phyloP scores from a whole-genome alignment of 2,797 vertebrate genomes.

The Halcyon smyrnensis region DNA sequence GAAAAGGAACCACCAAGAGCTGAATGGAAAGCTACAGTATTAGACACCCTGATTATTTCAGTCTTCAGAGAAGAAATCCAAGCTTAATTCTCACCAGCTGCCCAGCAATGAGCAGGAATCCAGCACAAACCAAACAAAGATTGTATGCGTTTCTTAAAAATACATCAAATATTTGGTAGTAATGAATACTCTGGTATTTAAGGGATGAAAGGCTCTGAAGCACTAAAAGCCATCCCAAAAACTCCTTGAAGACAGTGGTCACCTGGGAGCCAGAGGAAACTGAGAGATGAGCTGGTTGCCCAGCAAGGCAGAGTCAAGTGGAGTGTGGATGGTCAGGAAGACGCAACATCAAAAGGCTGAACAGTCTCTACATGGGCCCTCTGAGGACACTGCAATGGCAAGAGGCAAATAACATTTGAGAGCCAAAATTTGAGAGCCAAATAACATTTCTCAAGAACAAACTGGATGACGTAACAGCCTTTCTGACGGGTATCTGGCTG shows the following conservation, averaged over 20 bases:
- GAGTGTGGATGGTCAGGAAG: neutral
- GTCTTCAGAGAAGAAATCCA: neutral
- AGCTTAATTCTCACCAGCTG: neutral
- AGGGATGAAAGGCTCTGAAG: neutral
- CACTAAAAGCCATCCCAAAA: neutral
- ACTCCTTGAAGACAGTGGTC: neutral
- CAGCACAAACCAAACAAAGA: neutral
- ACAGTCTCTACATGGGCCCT: fast-evolving
- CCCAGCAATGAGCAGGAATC: neutral
- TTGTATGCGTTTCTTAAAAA: neutral
- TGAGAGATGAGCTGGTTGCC: fast-evolving
- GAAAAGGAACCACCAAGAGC: neutral
- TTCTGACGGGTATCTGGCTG: neutral
- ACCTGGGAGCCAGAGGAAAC: neutral
- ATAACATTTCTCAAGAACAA: neutral
- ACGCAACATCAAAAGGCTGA: neutral
- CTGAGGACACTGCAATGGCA: neutral
- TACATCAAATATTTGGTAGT: neutral
- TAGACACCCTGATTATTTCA: neutral
- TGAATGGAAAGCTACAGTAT: neutral
- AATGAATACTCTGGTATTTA: neutral
- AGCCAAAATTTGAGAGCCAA: no score
- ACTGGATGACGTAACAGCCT: fast-evolving
- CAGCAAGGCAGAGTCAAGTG: neutral
- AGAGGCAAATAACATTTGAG: neutral